A percentile compares a stretch with the other conserved stretches of the same genome.
phyloP scores from a whole-genome alignment of 2,888 invertebrate genomes.

The Leucophenga montana region DNA sequence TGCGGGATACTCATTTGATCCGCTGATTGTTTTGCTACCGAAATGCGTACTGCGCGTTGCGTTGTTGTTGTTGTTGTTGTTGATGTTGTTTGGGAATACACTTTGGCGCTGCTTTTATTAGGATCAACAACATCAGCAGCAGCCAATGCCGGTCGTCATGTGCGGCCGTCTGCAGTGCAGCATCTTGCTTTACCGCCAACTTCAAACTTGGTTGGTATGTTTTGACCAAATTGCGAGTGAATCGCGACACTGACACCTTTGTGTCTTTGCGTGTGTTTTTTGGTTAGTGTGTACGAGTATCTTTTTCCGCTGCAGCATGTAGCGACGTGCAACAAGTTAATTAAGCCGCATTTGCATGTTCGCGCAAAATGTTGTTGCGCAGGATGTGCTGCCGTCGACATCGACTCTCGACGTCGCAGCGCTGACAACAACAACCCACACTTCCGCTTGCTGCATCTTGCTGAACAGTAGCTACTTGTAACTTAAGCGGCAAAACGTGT shows the following conservation, averaged over 20 bases:
- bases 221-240: slow-evolving; percentile 46
- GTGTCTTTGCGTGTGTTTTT: slow-evolving; percentile 54
- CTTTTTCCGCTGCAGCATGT: slow-evolving; percentile 32
- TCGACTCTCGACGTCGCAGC: not conserved
- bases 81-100: slow-evolving; percentile 36
- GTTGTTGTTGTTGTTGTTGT: slow-evolving; percentile 38
- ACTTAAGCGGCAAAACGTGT: slow-evolving; percentile 60
- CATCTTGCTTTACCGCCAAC: not conserved
- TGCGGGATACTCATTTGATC: slow-evolving; percentile 28
- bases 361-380: slow-evolving; percentile 6
- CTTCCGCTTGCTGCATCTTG: slow-evolving; percentile 15
- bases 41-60: slow-evolving; percentile 26
- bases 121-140: slow-evolving; percentile 17
- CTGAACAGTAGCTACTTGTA: slow-evolving; percentile 32
- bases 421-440: slow-evolving; percentile 27
- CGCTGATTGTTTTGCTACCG: slow-evolving; percentile 25
- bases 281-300: slow-evolving; percentile 48
- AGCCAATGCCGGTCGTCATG: slow-evolving; percentile 41
- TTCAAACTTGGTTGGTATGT: slow-evolving; percentile 58
- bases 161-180: slow-evolving; percentile 56
- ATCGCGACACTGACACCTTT: slow-evolving; percentile 17
- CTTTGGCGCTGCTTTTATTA: slow-evolving; percentile 33
- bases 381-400: slow-evolving; percentile 8
- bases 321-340: slow-evolving; percentile 71
- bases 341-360: slow-evolving; percentile 71